Percentiles rank a stretch among this genome's conserved stretches.
Conservation (phyloP, 2,797 vertebrate species). For the Micrastur ruficollis region DNA sequence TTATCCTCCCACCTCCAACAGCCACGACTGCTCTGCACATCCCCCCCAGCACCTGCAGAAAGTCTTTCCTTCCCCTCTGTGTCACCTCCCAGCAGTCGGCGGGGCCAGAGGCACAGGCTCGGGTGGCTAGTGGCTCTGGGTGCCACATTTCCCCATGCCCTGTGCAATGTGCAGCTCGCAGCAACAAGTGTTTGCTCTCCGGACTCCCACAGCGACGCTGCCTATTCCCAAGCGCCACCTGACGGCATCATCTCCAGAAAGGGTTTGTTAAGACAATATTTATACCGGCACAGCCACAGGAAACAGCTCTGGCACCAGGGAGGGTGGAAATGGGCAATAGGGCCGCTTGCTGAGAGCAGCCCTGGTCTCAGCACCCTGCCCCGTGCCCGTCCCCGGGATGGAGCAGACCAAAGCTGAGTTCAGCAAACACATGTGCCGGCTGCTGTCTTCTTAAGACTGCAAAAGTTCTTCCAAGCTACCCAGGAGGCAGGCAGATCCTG, state of each 20-base stretch:
- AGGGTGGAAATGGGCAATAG: neutral
- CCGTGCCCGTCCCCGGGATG: fast-evolving
- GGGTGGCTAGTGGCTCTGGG: neutral
- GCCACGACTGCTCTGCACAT: neutral
- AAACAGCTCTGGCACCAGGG: neutral
- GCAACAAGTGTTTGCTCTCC: neutral
- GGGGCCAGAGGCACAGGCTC: fast-evolving
- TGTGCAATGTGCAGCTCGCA: neutral
- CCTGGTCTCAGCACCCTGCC: neutral
- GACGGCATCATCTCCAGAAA: neutral
- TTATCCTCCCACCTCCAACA: neutral
- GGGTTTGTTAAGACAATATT: neutral
- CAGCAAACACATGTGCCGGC: fast-evolving
- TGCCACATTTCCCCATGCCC: neutral
- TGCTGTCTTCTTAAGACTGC: neutral
- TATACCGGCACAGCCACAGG: fast-evolving
- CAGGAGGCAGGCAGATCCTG: neutral
- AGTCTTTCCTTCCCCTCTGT: neutral
- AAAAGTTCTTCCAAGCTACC: neutral
- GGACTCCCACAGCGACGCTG: neutral
- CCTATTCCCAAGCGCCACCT: conserved; percentile 46
- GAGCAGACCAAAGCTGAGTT: neutral
- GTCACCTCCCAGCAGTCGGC: fast-evolving
- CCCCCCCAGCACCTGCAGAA: neutral
- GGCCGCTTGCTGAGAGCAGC: neutral